These are phyloP conservation scores for Eublepharis macularius DNA, from an alignment of 2,113 vertebrate species.

Conservation along the genomic window DNA sequence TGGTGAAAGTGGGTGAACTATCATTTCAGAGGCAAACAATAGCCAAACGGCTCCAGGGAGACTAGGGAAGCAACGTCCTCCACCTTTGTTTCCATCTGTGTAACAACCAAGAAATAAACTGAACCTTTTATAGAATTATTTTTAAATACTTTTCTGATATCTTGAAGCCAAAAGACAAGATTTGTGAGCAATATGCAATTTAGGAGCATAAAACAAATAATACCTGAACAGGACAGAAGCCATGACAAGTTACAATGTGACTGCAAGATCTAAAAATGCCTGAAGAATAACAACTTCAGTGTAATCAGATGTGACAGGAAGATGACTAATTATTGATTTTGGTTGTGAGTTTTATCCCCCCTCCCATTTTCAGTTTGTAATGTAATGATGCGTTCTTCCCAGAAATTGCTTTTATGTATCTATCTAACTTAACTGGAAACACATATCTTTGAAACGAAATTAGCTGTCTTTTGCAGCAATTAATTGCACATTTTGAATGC, in stretches of 20 bases:
- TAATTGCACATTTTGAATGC: conserved; percentile 18
- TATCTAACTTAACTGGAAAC: not conserved
- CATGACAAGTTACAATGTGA: not conserved
- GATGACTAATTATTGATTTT: conserved; percentile 15
- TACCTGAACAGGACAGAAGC: not conserved
- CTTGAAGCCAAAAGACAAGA: not conserved
- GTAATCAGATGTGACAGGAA: not conserved
- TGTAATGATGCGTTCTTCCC: conserved; percentile 2
- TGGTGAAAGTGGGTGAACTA: no score
- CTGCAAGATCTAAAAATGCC: conserved; percentile 6
- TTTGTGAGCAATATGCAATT: not conserved
- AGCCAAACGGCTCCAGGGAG: no score
- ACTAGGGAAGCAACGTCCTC: no score
- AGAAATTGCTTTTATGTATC: not conserved
- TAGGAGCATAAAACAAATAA: no score
- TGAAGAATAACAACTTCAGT: not conserved
- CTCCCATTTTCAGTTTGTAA: not conserved
- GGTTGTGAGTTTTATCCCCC: not conserved
- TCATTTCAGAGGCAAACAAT: no score
- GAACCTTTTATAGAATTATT: not conserved
- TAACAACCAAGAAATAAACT: no score
- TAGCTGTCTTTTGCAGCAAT: not conserved
- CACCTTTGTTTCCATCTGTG: no score
- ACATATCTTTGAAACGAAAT: not conserved
- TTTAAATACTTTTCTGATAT: not conserved